phyloP scores from a whole-genome alignment of 2,888 invertebrate genomes.

The Spicauda simplicius region DNA sequence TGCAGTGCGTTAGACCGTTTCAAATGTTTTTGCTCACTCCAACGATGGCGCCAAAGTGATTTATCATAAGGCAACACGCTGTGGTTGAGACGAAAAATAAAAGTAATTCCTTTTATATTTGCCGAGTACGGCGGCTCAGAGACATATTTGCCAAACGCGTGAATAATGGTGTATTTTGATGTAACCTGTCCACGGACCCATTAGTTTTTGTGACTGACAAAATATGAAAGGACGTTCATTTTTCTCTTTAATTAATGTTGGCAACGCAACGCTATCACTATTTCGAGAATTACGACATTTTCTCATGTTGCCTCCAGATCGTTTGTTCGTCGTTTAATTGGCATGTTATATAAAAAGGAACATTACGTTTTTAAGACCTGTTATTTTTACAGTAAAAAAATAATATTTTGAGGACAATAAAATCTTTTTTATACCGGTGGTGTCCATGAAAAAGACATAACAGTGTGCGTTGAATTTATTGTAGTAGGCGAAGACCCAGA shows the following conservation, averaged over 20 bases:
- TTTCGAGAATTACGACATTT: neutral
- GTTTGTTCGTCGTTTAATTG: neutral
- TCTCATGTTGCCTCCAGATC: neutral
- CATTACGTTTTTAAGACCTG: slow-evolving; percentile 48
- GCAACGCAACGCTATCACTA: slow-evolving; percentile 1
- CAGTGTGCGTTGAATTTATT: slow-evolving; percentile 80
- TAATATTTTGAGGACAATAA: slow-evolving; percentile 72
- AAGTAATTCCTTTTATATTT: slow-evolving; percentile 79
- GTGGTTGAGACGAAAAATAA: slow-evolving; percentile 78
- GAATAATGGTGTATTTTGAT: slow-evolving; percentile 62
- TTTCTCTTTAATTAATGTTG: slow-evolving; percentile 30
- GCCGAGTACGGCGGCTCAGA: slow-evolving; percentile 61
- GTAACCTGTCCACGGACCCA: slow-evolving; percentile 18
- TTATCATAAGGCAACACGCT: slow-evolving; percentile 81
- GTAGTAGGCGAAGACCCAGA: slow-evolving; percentile 78
- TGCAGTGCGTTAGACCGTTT: slow-evolving; percentile 61
- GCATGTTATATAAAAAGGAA: slow-evolving; percentile 9
- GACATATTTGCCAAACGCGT: slow-evolving; percentile 75
- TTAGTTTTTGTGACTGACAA: slow-evolving; percentile 17
- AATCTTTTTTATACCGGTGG: slow-evolving; percentile 69
- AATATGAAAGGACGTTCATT: slow-evolving; percentile 27
- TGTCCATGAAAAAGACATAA: slow-evolving; percentile 83
- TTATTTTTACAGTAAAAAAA: slow-evolving; percentile 54
- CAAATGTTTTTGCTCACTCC: slow-evolving; percentile 67
- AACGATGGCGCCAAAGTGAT: slow-evolving; percentile 72